These are phyloP conservation scores for Tinea trinotella DNA, from an alignment of 2,888 invertebrate genomes.

Conservation along the genomic window DNA sequence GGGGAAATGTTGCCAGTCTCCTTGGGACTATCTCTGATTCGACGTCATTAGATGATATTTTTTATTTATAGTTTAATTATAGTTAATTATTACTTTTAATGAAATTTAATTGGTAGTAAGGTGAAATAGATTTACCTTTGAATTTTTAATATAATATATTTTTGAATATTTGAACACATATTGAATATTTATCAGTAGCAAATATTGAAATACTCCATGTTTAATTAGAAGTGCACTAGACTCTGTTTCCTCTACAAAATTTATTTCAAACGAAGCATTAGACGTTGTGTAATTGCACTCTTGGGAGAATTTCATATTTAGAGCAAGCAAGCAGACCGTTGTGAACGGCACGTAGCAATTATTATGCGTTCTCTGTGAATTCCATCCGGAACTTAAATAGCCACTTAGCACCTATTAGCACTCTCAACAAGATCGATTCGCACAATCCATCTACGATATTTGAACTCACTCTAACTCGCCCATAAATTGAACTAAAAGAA, in stretches of 20 bases:
- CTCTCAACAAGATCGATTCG: neutral
- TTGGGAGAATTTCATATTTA: neutral
- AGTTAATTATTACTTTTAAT: too few species aligned
- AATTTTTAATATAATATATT: too few species aligned
- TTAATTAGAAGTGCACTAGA: too few species aligned
- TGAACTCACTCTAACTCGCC: neutral
- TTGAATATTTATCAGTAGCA: too few species aligned
- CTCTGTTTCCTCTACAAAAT: neutral
- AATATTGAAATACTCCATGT: too few species aligned
- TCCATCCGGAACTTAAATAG: neutral
- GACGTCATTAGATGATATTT: too few species aligned
- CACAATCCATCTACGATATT: neutral
- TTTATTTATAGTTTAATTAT: too few species aligned
- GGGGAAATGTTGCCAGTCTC: too few species aligned
- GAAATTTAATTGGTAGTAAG: too few species aligned
- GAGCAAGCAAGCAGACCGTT: neutral
- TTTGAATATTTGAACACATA: too few species aligned
- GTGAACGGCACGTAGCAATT: neutral
- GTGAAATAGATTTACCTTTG: too few species aligned
- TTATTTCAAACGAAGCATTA: neutral
- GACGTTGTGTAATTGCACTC: neutral
- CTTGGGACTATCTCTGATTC: too few species aligned
- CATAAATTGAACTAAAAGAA: neutral
- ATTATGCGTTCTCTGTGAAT: neutral
- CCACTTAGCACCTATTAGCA: conserved; percentile 14